Base-by-base conservation (phyloP, 2,797 vertebrate species). In the Peromyscus eremicus region DNA sequence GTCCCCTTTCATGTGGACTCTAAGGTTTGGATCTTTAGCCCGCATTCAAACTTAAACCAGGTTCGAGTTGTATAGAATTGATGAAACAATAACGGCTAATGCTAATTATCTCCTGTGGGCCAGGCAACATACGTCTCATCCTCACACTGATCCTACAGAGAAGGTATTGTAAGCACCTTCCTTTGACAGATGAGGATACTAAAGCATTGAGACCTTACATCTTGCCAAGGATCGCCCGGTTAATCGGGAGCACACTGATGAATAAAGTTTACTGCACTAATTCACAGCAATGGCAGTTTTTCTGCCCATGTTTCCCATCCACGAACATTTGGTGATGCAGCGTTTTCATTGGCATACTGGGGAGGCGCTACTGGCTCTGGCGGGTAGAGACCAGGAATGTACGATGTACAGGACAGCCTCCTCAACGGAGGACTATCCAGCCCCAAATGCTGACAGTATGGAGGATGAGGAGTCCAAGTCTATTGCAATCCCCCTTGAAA, bases 41-140 rank as follows among this genome's bases (percentile, higher is more conserved):
- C 73, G 10, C 46, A 62, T 82, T 95, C 92, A 89, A 89, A 73
- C 49, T 93, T 87, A 86, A 83, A 62, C n/a, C 70, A 60, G 40
- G 19, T 23, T 68, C 88, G 80, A 91, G 86, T 16, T 49, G 13
- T 0, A 21, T 2, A 46, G 43, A 90, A 79, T 60, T 64, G 1
- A 40, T 52, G 10, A 92, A 77, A 49, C 37, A 55, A 17, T 87
- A 68, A 86, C 29, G 21, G 23, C 5, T 57, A 37, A 62, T 27
- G 14, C 49, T 85, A 64, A 17, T 7, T 55, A 21, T 13, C 95
- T 75, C 10, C 68, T 21, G 0, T n/a, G 55, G 52, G 9, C n/a
- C 37, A 43, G 25, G 49, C 43, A 34, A 49, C 68, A 11, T 83
- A 40, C 52, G 2, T 40, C 73, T 68, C 46, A 64, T 81, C 37